phyloP scores from a whole-genome alignment of 2,888 invertebrate species.

The Anoplius nigerrimus region DNA sequence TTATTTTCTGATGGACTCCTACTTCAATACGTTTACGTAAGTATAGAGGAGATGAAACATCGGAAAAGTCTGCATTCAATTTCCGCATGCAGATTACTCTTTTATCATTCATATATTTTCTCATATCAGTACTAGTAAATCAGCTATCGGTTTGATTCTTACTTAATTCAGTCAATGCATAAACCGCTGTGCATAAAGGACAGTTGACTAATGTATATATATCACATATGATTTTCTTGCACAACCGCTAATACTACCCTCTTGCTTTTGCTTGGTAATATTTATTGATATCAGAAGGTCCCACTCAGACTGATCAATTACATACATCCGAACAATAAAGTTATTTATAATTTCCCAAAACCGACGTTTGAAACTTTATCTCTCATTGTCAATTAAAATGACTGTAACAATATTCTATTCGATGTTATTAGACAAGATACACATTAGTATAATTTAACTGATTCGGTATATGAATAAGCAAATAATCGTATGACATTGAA shows the following conservation, averaged over 20 bases:
- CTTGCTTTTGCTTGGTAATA: constrained; percentile 23
- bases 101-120: constrained; percentile 5
- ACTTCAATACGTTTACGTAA: neutral
- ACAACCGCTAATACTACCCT: constrained; percentile 11
- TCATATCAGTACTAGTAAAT: constrained; percentile 33
- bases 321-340: neutral
- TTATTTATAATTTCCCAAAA: constrained; percentile 2
- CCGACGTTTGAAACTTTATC: neutral
- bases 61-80: constrained; percentile 5
- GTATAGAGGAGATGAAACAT: neutral
- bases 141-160: constrained; percentile 40
- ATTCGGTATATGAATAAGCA: too few species aligned
- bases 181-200: constrained; percentile 42
- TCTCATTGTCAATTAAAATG: neutral
- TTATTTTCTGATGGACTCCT: neutral
- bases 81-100: constrained; percentile 15
- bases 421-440: neutral
- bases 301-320: constrained; percentile 18
- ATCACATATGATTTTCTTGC: constrained; percentile 41
- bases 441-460: too few species aligned
- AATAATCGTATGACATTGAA: too few species aligned
- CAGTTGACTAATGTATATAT: constrained; percentile 36
- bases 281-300: constrained; percentile 33
- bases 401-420: constrained; percentile 12
- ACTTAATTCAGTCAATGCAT: constrained; percentile 45